A percentile compares a stretch with the other conserved stretches of the same genome.
Evolutionary conservation across 2,113 vertebrate genomes (phyloP).

Genomic region (Datnioides undecimradiatus): DNA sequence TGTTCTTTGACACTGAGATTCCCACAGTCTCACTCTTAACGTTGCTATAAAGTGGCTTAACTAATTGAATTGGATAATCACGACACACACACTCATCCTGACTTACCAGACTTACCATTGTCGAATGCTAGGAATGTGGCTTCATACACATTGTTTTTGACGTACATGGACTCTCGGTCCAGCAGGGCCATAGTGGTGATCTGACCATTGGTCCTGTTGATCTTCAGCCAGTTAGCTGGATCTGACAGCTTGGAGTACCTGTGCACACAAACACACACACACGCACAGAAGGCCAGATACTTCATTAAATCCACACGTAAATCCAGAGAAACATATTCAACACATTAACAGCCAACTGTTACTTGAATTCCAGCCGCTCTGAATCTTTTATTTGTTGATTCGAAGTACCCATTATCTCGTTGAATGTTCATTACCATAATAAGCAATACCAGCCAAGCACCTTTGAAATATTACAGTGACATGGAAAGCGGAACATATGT

Average conservation of each 20-base stretch:
- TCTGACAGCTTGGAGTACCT: slow-evolving; percentile 98
- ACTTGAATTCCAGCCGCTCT: slow-evolving; percentile 20
- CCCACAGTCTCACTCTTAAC: not conserved
- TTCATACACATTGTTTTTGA: slow-evolving; percentile 96
- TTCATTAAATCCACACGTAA: slow-evolving; percentile 26
- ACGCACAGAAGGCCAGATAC: not conserved
- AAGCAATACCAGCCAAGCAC: slow-evolving; percentile 52
- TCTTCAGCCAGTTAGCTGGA: slow-evolving; percentile 96
- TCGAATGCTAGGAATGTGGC: slow-evolving; percentile 97
- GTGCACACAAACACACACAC: slow-evolving; percentile 19
- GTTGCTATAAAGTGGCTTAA: not conserved
- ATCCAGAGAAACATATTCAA: not conserved
- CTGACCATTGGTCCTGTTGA: slow-evolving; percentile 95
- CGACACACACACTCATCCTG: slow-evolving; percentile 40
- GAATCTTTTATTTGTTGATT: slow-evolving; percentile 50
- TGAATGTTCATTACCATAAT: slow-evolving; percentile 65
- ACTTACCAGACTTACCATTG: slow-evolving; percentile 90
- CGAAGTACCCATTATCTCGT: slow-evolving; percentile 57
- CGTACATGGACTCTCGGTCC: slow-evolving; percentile 94
- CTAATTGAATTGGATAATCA: slow-evolving; percentile 14
- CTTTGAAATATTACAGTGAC: slow-evolving; percentile 53
- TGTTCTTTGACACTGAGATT: too few species aligned
- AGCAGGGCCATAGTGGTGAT: slow-evolving; percentile 94
- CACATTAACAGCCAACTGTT: slow-evolving; percentile 26
- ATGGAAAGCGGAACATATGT: slow-evolving; percentile 68